Conservation (phyloP, 2,797 vertebrate species). For the Sebastes iracundus region DNA sequence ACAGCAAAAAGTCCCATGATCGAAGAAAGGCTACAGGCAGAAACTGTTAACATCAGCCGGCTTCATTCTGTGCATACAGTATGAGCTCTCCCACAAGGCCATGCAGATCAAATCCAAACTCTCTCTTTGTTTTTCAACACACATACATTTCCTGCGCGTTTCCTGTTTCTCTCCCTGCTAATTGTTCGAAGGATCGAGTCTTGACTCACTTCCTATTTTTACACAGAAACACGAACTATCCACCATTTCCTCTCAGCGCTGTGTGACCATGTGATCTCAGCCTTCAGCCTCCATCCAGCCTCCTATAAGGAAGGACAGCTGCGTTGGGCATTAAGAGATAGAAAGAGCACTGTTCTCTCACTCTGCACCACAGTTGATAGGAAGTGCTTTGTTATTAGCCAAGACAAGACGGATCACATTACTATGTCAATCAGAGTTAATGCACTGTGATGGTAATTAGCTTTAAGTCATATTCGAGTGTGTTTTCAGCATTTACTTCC, state of each 20-base stretch:
- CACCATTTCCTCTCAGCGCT: conserved; percentile 51
- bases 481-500: not conserved
- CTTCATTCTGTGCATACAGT: not conserved
- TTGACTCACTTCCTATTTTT: conserved; percentile 73
- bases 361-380: conserved; percentile 59
- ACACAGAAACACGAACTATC: conserved; percentile 49
- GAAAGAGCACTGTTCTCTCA: conserved; percentile 65
- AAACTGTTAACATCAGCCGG: not conserved
- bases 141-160: conserved; percentile 71
- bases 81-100: conserved; percentile 7
- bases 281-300: conserved; percentile 27
- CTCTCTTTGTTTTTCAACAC: conserved; percentile 58
- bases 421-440: conserved; percentile 46
- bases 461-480: conserved; percentile 1
- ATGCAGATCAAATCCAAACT: conserved; percentile 22
- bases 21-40: not conserved
- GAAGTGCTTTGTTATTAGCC: conserved; percentile 67
- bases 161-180: conserved; percentile 71
- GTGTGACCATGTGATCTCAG: conserved; percentile 36
- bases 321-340: conserved; percentile 65
- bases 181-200: conserved; percentile 64
- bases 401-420: conserved; percentile 39
- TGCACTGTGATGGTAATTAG: conserved; percentile 5
- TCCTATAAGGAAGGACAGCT: conserved; percentile 61
- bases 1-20: conserved; percentile 28